phyloP scores from a whole-genome alignment of 2,113 vertebrate species.

The Apistogramma diplotaenia region DNA sequence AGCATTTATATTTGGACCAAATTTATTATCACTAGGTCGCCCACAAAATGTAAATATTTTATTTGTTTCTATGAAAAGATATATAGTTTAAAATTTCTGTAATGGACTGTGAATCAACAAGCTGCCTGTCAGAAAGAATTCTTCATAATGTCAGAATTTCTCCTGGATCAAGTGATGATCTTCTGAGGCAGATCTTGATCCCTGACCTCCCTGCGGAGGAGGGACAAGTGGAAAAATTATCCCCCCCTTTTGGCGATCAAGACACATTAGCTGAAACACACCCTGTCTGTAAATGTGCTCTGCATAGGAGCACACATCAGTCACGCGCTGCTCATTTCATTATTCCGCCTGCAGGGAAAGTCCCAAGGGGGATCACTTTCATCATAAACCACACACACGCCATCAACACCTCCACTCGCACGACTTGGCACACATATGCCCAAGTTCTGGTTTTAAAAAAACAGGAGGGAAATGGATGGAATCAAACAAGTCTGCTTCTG shows the following conservation, averaged over 20 bases:
- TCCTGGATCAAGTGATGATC: background rate
- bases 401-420: slow-evolving; percentile 9
- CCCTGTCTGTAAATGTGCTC: background rate
- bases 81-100: background rate
- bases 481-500: slow-evolving; percentile 15
- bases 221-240: background rate
- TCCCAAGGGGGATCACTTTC: slow-evolving; percentile 27
- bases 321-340: slow-evolving; percentile 26
- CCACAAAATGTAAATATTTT: background rate
- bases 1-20: background rate
- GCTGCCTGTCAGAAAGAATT: background rate
- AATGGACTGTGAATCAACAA: background rate
- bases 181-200: background rate
- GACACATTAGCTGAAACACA: background rate
- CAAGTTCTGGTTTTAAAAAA: background rate
- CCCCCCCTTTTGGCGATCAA: background rate
- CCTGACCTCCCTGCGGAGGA: slow-evolving; percentile 12
- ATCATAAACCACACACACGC: slow-evolving; percentile 23
- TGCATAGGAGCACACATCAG: slow-evolving; percentile 22
- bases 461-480: background rate
- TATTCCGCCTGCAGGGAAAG: slow-evolving; percentile 15
- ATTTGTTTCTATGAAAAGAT: background rate
- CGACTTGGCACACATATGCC: slow-evolving; percentile 2
- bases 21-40: background rate
- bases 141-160: background rate